A percentile compares a stretch with the other conserved stretches of the same genome.
These are phyloP conservation scores for Periophthalmodon schlosseri DNA, from an alignment of 2,113 vertebrate species.

Conservation along the genomic window DNA sequence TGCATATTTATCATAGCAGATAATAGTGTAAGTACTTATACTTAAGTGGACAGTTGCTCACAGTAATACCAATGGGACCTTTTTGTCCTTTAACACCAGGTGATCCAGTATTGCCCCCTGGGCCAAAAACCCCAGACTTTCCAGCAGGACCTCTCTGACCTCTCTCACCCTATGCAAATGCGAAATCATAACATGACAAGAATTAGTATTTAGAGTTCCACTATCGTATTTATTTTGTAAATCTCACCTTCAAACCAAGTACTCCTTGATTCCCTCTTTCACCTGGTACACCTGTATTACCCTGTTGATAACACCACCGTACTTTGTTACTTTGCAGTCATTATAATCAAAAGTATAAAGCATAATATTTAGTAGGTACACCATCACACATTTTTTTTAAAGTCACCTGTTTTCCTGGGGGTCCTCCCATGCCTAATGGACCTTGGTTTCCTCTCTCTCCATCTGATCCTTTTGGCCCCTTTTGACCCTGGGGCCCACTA, in stretches of 20 bases:
- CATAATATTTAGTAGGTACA: neutral
- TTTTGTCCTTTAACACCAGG: slow-evolving; percentile 64
- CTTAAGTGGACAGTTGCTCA: slow-evolving; percentile 40
- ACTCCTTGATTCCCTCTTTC: slow-evolving; percentile 65
- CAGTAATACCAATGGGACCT: slow-evolving; percentile 61
- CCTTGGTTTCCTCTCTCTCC: slow-evolving; percentile 67
- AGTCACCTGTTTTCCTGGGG: slow-evolving; percentile 63
- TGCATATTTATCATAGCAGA: neutral
- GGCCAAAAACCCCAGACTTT: slow-evolving; percentile 65
- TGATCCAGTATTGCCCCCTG: slow-evolving; percentile 66
- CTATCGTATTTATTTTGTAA: neutral
- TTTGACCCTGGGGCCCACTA: slow-evolving; percentile 52
- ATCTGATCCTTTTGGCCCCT: slow-evolving; percentile 60
- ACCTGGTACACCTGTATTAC: slow-evolving; percentile 61
- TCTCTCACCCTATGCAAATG: slow-evolving; percentile 58
- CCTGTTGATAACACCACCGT: slow-evolving; percentile 45
- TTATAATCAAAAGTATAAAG: neutral
- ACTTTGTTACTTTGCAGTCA: neutral
- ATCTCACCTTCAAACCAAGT: slow-evolving; percentile 69
- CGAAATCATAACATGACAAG: neutral
- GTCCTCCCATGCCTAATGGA: slow-evolving; percentile 55
- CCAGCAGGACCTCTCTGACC: slow-evolving; percentile 65
- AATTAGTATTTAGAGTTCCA: neutral
- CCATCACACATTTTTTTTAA: neutral
- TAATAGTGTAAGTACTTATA: neutral